Conservation (phyloP, 2,797 vertebrate genomes). For the Enteromius viviparus region DNA sequence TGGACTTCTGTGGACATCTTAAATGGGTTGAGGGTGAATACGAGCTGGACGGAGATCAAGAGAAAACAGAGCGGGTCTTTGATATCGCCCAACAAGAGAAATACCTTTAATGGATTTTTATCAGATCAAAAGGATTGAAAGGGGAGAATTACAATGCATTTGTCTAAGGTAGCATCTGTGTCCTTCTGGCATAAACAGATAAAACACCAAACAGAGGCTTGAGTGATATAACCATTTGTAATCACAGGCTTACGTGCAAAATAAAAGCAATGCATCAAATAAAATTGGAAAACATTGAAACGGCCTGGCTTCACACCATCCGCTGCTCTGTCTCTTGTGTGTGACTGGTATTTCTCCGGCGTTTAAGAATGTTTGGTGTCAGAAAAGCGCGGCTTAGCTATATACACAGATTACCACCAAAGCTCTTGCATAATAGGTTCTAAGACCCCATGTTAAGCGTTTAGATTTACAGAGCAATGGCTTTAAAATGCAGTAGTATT, state of each 20-base stretch:
- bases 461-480: not conserved
- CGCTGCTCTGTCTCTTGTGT: not conserved
- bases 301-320: not conserved
- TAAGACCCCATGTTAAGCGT: constrained; percentile 7
- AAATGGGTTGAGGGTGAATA: constrained; percentile 23
- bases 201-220: constrained; percentile 26
- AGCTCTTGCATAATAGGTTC: constrained; percentile 21
- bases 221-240: constrained; percentile 16
- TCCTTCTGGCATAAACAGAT: constrained; percentile 42
- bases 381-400: not conserved
- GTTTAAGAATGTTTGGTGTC: constrained; percentile 2
- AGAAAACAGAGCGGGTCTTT: constrained; percentile 25
- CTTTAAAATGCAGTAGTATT: constrained; percentile 7
- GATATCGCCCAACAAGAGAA: constrained; percentile 23
- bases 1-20: constrained; percentile 10
- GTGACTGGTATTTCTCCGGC: not conserved
- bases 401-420: constrained; percentile 15
- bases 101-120: constrained; percentile 39
- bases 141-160: constrained; percentile 32
- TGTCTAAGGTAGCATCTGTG: constrained; percentile 35
- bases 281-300: constrained; percentile 4
- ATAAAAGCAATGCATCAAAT: constrained; percentile 30
- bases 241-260: constrained; percentile 8
- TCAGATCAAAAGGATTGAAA: constrained; percentile 40
- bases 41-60: constrained; percentile 23